Base-by-base conservation (phyloP, 2,797 vertebrate species). In the Diceros bicornis region DNA sequence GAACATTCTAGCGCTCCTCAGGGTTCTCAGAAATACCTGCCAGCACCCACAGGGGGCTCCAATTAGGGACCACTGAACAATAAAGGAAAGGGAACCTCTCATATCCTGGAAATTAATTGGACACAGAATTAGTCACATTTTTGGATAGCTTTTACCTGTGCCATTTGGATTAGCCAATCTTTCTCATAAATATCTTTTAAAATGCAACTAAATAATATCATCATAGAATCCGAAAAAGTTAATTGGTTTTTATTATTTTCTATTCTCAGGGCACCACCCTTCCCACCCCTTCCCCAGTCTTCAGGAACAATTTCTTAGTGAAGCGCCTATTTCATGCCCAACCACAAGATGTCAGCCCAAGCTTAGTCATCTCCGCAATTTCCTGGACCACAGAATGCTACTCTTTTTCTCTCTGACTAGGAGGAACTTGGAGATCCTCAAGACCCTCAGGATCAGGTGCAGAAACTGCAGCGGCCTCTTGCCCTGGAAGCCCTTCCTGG, bases 341-440 rank as follows among this genome's bases (percentile, higher is more conserved):
- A 50, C 97, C 98, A 98, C 97, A 69, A 97, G 98, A 96, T 96
- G 97, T 94, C 98, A 98, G 96, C 10, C 72, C 92, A 96, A 77
- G 72, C 66, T 94, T 34, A 94, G 37, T 57, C 32, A 86, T 50
- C 20, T 13, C 4, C 7, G 7, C 11, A 68, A n/a, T 37, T 97
- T 75, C 82, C n/a, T 12, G 8, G 16, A 2, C 16, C 11, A 34
- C 32, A 6, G n/a, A 79, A 32, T 59, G 27, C 52, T 71, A 41
- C 5, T 52, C 13, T 66, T 66, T 74, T 37, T 20, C 13, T 17
- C 25, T 29, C 61, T n/a, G 6, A 55, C 32, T 29, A 64, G 27
- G 71, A 89, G 47, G 6, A 86, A 72, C 47, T 71, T 55, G n/a
- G 23, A 89, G 34, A 61, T 17, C 20, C 16, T 91, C 10, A 41